Base-by-base conservation (phyloP, 1,140 invertebrate species). In the Chrysoperla carnea region DNA sequence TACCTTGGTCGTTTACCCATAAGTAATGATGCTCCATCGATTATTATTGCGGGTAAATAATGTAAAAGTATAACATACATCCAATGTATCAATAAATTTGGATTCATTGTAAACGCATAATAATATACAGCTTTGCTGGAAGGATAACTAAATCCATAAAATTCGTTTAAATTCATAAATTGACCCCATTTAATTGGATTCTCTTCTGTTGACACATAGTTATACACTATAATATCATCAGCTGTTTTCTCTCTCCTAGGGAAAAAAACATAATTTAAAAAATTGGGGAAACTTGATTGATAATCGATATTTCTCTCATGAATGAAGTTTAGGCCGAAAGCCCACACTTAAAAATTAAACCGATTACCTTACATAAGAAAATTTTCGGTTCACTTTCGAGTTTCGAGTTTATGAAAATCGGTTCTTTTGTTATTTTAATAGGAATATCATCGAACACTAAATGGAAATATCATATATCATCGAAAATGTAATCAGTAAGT, bases 201-300 rank as follows among this genome's bases (percentile, higher is more conserved):
- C 28, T 80, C 73, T 6, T 60, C 60, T 8, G 71, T 76, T 6
- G 76, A 78, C 6, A 81, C 76, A 53, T 73, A 82, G 55, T 84
- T 80, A 57, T 78, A 81, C 35, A 81, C 72, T 2, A 72, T 61
- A 15, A 72, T 69, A 29, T 73, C 53, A 14, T 56, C 54, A 14
- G 61, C 56, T 27, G 40, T 45, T 29, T 28, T 35, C 28, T 39
- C 6, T 39, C 55, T 55, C 48, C 57, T 60, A 33, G n/a, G n/a
- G 55, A 59, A 43, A 42, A 51, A 57, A 51, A 47, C 29, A 38
- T 37, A 37, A 11, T 33, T 15, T 13, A 31, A 27, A 15, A 48
- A 43, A 41, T 11, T n/a, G n/a, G n/a, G n/a, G n/a, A n/a, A n/a
- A 38, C 12, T 9, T 6, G 12, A 14, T n/a, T n/a, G n/a, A n/a